Evolutionary conservation across 2,113 vertebrate genomes (phyloP).

Genomic region (Sitta europaea): DNA sequence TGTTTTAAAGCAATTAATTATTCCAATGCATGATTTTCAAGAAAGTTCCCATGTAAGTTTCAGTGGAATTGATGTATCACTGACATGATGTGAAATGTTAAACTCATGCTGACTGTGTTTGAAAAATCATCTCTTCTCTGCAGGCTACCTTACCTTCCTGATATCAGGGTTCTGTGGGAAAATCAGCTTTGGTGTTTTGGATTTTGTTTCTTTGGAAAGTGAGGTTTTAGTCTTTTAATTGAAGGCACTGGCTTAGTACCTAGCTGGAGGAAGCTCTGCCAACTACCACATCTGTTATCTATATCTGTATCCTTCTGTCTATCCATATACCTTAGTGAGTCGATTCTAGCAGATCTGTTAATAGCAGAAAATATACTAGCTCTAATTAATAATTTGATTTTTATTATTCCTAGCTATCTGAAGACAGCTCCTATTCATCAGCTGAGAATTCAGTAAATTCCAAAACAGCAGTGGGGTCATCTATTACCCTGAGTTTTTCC

Average conservation of each 20-base stretch:
- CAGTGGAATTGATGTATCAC: not conserved
- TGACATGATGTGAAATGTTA: not conserved
- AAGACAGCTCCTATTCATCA: not conserved
- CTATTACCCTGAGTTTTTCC: not conserved
- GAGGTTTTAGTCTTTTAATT: not conserved
- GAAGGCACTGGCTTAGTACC: not conserved
- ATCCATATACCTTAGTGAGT: not conserved
- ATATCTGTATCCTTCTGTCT: not conserved
- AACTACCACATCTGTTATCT: not conserved
- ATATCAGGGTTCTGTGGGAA: not conserved
- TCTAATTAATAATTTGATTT: not conserved
- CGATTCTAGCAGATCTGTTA: not conserved
- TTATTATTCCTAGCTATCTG: slow-evolving; percentile 57
- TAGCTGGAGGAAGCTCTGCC: not conserved
- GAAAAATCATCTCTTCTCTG: not conserved
- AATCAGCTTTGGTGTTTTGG: not conserved
- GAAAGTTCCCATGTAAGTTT: not conserved
- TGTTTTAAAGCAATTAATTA: not conserved
- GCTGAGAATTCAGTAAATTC: slow-evolving; percentile 7
- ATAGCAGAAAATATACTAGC: not conserved
- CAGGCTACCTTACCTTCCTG: not conserved
- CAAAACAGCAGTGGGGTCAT: not conserved
- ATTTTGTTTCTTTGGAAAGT: not conserved
- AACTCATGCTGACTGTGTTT: not conserved
- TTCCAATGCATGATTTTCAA: not conserved